Conservation (phyloP, 2,888 invertebrate genomes). For the Aphidius colemani region DNA sequence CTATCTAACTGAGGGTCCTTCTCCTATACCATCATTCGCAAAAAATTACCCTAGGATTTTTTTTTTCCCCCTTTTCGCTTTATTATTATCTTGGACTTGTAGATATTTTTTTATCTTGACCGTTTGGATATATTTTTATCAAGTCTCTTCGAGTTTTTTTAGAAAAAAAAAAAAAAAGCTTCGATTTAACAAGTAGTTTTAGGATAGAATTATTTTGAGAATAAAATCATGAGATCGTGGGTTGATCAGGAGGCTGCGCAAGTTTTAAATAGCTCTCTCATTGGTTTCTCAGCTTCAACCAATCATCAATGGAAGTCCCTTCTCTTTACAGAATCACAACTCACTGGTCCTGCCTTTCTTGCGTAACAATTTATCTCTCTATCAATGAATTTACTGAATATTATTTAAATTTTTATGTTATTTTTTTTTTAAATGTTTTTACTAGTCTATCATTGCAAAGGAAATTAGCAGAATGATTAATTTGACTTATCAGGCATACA, state of each 20-base stretch:
- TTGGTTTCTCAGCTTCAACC: conserved; percentile 46
- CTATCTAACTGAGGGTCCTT: background rate
- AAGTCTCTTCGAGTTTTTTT: background rate
- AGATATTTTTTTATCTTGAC: no score
- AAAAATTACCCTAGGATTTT: conserved; percentile 12
- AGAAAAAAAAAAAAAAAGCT: background rate
- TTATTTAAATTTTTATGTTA: no score
- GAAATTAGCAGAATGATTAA: no score
- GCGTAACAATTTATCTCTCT: no score
- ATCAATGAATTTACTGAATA: no score
- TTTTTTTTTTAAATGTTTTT: no score
- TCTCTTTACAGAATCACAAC: conserved; percentile 36
- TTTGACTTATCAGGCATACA: no score
- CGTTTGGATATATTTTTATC: no score
- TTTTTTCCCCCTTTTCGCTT: background rate
- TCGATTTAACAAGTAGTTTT: background rate
- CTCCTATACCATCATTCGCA: background rate
- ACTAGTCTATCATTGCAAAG: no score
- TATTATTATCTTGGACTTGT: no score
- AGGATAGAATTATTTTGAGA: background rate
- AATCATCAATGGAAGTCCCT: conserved; percentile 48
- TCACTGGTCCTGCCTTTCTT: conserved; percentile 48
- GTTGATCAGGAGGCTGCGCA: conserved; percentile 45
- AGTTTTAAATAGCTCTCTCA: conserved; percentile 42
- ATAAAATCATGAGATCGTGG: conserved; percentile 21